Base-by-base conservation (phyloP, 2,113 vertebrate genomes). In the Labeo rohita region DNA sequence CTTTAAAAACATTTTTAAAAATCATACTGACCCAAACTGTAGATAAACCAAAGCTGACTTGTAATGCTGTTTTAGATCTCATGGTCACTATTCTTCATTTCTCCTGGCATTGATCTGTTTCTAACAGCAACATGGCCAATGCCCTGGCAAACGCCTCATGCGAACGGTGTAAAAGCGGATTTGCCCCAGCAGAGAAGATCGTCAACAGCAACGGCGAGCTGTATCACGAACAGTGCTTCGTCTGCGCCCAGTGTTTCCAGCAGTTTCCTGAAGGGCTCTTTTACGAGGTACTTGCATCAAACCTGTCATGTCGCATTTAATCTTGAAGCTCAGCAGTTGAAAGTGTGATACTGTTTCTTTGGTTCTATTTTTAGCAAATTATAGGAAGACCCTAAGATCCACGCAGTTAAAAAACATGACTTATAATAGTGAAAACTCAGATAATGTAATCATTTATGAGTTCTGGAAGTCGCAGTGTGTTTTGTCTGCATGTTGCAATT, bases 181-280 rank as follows among this genome's bases (percentile, higher is more conserved):
- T 99, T 66, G 97, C 96, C 0, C 95, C 98, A 0, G 96, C 97
- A 0, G 98, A 99, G 93, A 98, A 98, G 92, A 99, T 99, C 0
- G 98, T 99, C 85, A 99, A 98, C 90, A 99, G 98, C 87, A 99
- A 99, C 0, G 98, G 98, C 0, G 98, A 99, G 91, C 94, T 99
- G 89, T 99, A 98, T 92, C 98, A 99, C 0, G 98, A 99, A 87
- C 97, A 97, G 89, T 99, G 98, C 91, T 99, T 99, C 0, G 98
- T 99, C 70, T 99, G 98, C 0, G 98, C 98, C 8, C 98, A 99
- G 93, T 98, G 97, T 92, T 99, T 99, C 80, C 98, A 99, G 94
- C 98, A 98, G 93, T 99, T 99, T 91, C 98, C 98, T 0, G 98
- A 99, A n/a, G 98, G 98, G 45, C 97, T 99, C 78, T 99, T 99